phyloP scores from a whole-genome alignment of 2,113 vertebrate species.

The Candoia aspera region DNA sequence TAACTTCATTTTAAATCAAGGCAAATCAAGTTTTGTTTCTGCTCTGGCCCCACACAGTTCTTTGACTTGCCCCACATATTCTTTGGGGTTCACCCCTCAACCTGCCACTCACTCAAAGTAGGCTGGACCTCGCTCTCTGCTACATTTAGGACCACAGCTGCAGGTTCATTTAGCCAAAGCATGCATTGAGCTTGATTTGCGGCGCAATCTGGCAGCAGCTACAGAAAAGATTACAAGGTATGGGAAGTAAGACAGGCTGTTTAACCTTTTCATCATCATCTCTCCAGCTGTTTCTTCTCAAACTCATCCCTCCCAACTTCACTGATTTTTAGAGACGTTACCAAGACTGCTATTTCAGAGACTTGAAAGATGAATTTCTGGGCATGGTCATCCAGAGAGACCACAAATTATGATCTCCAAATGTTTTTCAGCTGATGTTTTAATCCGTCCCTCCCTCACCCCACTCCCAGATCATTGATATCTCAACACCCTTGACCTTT shows the following conservation, averaged over 20 bases:
- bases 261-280: not conserved
- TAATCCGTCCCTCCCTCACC: not conserved
- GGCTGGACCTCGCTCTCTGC: not conserved
- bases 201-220: not conserved
- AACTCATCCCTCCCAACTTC: not conserved
- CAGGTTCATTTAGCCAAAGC: not conserved
- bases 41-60: too few relatives aligned
- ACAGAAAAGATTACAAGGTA: not conserved
- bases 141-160: not conserved
- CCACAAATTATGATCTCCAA: not conserved
- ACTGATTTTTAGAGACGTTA: not conserved
- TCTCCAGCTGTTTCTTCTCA: not conserved
- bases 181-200: too few relatives aligned
- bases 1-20: too few relatives aligned
- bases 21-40: too few relatives aligned
- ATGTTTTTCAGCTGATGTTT: not conserved
- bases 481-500: too few relatives aligned
- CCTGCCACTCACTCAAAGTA: too few relatives aligned
- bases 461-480: too few relatives aligned
- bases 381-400: too few relatives aligned
- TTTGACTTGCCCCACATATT: too few relatives aligned
- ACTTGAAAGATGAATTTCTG: not conserved
- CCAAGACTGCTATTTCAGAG: not conserved
- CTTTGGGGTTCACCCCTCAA: too few relatives aligned
- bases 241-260: not conserved